Conservation (phyloP, 37 sponge, comb jelly and placozoan genomes). For the Amphimedon queenslandica region DNA sequence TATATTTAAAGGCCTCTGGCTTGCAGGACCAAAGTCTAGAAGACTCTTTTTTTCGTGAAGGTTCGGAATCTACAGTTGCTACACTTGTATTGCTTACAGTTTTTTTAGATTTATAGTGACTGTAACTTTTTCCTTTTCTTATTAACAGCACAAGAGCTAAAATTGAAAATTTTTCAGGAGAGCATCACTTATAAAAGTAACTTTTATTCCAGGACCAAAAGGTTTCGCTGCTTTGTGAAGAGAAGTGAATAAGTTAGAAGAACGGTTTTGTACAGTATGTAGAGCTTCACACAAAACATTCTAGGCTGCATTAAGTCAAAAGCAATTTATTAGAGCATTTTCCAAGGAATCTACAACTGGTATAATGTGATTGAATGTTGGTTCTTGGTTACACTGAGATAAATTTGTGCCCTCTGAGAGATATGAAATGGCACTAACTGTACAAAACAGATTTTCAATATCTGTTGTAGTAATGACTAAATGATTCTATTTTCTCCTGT, state of each 20-base stretch:
- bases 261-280: not conserved
- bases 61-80: not conserved
- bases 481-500: not conserved
- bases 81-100: not conserved
- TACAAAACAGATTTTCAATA: not conserved
- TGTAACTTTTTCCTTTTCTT: not conserved
- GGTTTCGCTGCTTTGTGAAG: not conserved
- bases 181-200: constrained; percentile 1
- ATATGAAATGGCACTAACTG: constrained; percentile 3
- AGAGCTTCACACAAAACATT: constrained; percentile 8
- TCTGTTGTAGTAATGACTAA: not conserved
- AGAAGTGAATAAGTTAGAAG: not conserved
- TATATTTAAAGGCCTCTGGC: not conserved
- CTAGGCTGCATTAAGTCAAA: not conserved
- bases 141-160: not conserved
- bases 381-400: not conserved
- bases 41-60: not conserved
- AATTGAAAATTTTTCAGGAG: not conserved
- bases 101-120: not conserved
- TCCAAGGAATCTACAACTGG: constrained; percentile 8
- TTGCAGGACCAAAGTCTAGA: not conserved
- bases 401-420: constrained; percentile 12
- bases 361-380: not conserved
- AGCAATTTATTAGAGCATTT: not conserved
- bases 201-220: not conserved